Evolutionary conservation across 2,797 vertebrate species (phyloP), one percentile per base, ranked within the genome.

Genomic region (Rhynchotus rufescens): DNA sequence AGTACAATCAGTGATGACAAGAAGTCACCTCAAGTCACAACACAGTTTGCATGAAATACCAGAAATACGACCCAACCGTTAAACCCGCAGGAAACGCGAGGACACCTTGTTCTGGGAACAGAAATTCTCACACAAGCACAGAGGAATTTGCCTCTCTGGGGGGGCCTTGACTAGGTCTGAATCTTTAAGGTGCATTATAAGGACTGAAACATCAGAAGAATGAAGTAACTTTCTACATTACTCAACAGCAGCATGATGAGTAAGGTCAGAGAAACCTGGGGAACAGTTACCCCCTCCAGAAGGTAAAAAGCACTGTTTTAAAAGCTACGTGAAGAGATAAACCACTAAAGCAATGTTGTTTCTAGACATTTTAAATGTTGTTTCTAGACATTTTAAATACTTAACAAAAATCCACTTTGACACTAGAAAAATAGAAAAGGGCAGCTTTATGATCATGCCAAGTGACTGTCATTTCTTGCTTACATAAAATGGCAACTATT

Each of bases 191-290:
- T 42, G 57, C 76, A 91, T 42, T 54, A 54, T 62, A 61, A 54
- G 23, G 74, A 83, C 59, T 81, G 89, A 75, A 62, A 84, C 61
- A 65, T 93, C 75, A 93, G 79, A 93, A 66, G 14, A 56, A 38
- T 75, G 32, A 34, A 44, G 84, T 59, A 80, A 45, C 30, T 52
- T 6, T 10, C 47, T 93, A 45, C 78, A 80, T 72, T 69, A 60
- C 60, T 86, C 73, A 87, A 85, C 5, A 78, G 23, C 5, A 74
- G 10, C 1, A 1, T 7, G 13, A 60, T 9, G 47, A 79, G 23
- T 28, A 21, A 89, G 26, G 69, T 69, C 52, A 89, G 72, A 62
- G 9, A 38, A 13, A 80, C 62, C 11, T 10, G 12, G 0, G 0
- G 8, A 85, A 72, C 3, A 49, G 28, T 1, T 0, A 2, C 26